These are phyloP conservation scores for Trichoplusia ni DNA, from an alignment of 1,140 invertebrate species.

Conservation along the genomic window DNA sequence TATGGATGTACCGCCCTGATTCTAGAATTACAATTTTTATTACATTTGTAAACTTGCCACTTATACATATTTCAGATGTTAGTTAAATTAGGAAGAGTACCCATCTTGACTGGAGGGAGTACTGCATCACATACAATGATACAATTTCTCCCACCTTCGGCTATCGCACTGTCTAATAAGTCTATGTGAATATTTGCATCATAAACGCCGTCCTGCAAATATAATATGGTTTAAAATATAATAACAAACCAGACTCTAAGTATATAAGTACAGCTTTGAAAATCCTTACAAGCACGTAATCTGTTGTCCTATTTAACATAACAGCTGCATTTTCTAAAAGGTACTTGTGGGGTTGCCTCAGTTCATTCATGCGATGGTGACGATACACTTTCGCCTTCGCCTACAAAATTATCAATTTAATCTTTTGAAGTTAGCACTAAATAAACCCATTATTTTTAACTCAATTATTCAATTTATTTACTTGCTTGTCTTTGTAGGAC, in stretches of 20 bases:
- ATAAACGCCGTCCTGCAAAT: constrained; percentile 82
- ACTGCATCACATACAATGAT: constrained; percentile 70
- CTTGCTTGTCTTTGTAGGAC: constrained; percentile 77
- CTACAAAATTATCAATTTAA: no score
- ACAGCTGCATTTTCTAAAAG: constrained; percentile 85
- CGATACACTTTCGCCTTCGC: constrained; percentile 81
- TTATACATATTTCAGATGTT: not conserved
- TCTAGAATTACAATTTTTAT: constrained; percentile 45
- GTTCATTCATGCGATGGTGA: constrained; percentile 70
- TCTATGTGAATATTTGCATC: constrained; percentile 84
- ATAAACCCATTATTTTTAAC: no score
- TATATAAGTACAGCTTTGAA: not conserved
- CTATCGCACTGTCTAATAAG: constrained; percentile 79
- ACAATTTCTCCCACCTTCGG: constrained; percentile 75
- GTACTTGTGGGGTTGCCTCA: constrained; percentile 83
- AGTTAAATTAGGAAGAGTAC: constrained; percentile 37
- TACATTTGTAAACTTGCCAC: not conserved
- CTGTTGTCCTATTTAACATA: constrained; percentile 80
- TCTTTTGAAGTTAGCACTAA: no score
- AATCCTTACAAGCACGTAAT: constrained; percentile 82
- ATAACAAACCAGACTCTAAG: not conserved
- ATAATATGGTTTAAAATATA: not conserved
- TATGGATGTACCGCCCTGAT: constrained; percentile 68
- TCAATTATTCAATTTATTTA: constrained; percentile 55
- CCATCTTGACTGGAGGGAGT: constrained; percentile 75